Evolutionary conservation across 1,140 invertebrate species (phyloP).

Genomic region (Drosophila ficusphila): DNA sequence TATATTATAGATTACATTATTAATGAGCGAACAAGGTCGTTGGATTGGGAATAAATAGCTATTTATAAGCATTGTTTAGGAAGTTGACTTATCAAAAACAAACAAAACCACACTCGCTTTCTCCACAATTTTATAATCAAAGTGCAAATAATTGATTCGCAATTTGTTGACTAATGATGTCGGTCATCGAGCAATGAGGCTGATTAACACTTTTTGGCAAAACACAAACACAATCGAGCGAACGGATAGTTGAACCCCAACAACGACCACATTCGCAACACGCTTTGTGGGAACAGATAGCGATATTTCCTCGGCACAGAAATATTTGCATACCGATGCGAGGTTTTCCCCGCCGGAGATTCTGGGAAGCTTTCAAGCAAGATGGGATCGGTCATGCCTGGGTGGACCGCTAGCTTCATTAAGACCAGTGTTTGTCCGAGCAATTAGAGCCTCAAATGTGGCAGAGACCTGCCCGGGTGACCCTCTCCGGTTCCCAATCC

Average conservation of each 20-base stretch:
- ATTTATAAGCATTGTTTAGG: neutral
- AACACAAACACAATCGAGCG: slow-evolving; percentile 15
- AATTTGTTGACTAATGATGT: slow-evolving; percentile 18
- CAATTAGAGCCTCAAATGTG: slow-evolving; percentile 71
- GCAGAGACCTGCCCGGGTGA: slow-evolving; percentile 8
- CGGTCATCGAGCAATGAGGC: slow-evolving; percentile 1
- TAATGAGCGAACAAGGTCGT: neutral
- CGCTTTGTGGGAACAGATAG: neutral
- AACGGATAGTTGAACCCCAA: slow-evolving; percentile 11
- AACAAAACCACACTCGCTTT: slow-evolving; percentile 8
- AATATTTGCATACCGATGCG: slow-evolving; percentile 24
- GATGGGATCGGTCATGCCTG: slow-evolving; percentile 41
- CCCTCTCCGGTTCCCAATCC: neutral
- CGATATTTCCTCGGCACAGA: slow-evolving; percentile 10
- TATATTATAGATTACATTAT: neutral
- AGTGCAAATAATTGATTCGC: slow-evolving; percentile 9
- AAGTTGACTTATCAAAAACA: neutral
- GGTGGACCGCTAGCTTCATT: slow-evolving; percentile 31
- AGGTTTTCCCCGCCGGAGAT: slow-evolving; percentile 18
- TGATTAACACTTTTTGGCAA: slow-evolving; percentile 17
- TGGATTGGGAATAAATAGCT: too few relatives aligned
- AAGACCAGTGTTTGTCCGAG: slow-evolving; percentile 26
- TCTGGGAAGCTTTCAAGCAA: slow-evolving; percentile 30
- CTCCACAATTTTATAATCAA: slow-evolving; percentile 6
- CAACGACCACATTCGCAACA: neutral